A percentile compares a stretch with the other conserved stretches of the same genome.
phyloP scores from a whole-genome alignment of 2,888 invertebrate genomes.

The Phyto melanocephala region DNA sequence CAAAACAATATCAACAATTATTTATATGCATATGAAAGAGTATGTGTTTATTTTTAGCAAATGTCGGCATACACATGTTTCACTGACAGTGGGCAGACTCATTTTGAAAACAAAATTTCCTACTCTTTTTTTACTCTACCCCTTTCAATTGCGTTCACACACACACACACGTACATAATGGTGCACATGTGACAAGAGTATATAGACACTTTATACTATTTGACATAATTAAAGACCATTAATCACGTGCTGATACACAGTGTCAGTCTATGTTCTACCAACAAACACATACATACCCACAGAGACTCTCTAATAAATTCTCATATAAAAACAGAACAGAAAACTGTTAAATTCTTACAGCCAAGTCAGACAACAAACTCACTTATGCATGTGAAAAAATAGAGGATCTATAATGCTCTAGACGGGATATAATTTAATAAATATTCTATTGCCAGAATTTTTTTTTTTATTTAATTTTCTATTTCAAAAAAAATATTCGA shows the following conservation, averaged over 20 bases:
- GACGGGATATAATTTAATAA: too few species aligned
- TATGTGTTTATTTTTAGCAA: constrained; percentile 19
- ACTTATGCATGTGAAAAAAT: too few species aligned
- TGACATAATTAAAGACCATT: constrained; percentile 79
- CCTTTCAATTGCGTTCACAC: background rate
- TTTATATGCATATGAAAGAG: background rate
- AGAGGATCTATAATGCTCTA: too few species aligned
- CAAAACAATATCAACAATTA: background rate
- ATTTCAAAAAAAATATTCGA: too few species aligned
- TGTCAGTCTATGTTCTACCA: constrained; percentile 60
- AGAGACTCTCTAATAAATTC: background rate
- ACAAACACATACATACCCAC: constrained; percentile 1
- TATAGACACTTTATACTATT: constrained; percentile 68
- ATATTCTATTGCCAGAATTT: too few species aligned
- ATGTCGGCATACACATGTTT: constrained; percentile 58
- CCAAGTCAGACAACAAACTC: background rate
- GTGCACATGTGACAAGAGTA: constrained; percentile 41
- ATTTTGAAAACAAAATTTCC: constrained; percentile 33
- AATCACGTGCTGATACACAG: constrained; percentile 78
- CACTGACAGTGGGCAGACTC: constrained; percentile 64
- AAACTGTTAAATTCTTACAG: background rate
- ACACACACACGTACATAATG: background rate
- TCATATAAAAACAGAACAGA: background rate
- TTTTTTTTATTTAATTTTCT: too few species aligned
- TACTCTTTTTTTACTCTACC: constrained; percentile 11